Evolutionary conservation across 2,113 vertebrate genomes (phyloP), one percentile per base, ranked within the genome.

Genomic region (Zootoca vivipara): DNA sequence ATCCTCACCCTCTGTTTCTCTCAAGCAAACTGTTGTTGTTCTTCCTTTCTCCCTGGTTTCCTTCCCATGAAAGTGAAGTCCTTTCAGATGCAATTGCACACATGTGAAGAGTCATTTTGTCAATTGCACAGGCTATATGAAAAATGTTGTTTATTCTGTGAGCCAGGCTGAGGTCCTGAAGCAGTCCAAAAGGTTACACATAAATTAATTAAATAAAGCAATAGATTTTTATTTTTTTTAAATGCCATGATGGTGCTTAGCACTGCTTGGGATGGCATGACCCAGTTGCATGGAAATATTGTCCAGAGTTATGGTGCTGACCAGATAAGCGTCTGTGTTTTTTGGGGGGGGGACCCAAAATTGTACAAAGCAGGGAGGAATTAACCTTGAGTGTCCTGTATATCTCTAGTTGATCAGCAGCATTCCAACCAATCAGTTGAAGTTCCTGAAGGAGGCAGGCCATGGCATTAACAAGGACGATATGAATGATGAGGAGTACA

Each of bases 361-460:
- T 70, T n/a, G 58, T 15, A 33, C 35, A 73, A 38, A 75, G 7
- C 12, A 83, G 5, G 16, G 22, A 88, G 64, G 16, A 70, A 79
- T 33, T 83, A 58, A 69, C n/a, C 16, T 20, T 20, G n/a, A 5
- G 1, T 78, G 72, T n/a, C 42, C 84, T 3, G 0, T 58, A 1
- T 78, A 78, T 88, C 74, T 81, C 0, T 28, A 97, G 96, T n/a
- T 99, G 40, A 98, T 99, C 94, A 97, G 97, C 1, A 96, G 98
- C 2, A 92, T 99, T 91, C 99, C 99, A 0, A 99, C 98, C 1
- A 97, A 98, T 89, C 98, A 94, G 82, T 95, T 99, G 92, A 99
- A 98, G 96, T 99, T 99, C 98, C 96, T 99, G 94, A 99, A 98
- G 95, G 98, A 99, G 80, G 99, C 98, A 0, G 99, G 99, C 2